phyloP scores from a whole-genome alignment of 2,113 vertebrate genomes.

The Crotalus tigris region DNA sequence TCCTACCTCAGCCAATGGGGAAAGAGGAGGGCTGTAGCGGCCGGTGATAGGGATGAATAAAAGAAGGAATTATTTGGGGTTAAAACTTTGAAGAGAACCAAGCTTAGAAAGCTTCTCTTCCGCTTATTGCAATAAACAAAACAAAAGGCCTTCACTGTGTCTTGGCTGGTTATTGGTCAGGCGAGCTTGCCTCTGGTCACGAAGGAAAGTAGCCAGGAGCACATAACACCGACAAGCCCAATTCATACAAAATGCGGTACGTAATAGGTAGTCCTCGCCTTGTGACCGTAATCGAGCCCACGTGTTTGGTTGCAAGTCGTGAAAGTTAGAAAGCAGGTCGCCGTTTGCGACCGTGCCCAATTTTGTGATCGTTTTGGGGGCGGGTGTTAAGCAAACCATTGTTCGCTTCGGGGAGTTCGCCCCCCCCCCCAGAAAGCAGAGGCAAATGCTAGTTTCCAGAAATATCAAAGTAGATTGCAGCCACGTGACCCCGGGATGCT shows the following conservation, averaged over 20 bases:
- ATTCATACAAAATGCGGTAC: neutral
- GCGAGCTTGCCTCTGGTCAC: too few relatives aligned
- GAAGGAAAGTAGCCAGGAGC: too few relatives aligned
- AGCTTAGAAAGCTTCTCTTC: too few relatives aligned
- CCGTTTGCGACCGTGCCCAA: neutral
- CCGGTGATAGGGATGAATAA: too few relatives aligned
- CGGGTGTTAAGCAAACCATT: neutral
- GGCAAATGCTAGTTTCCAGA: neutral
- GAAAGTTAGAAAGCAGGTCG: neutral
- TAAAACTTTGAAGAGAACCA: too few relatives aligned
- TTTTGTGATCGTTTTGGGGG: neutral
- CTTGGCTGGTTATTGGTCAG: too few relatives aligned
- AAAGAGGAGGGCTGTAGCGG: too few relatives aligned
- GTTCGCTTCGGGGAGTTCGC: neutral
- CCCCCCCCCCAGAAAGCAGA: accelerated
- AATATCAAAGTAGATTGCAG: neutral
- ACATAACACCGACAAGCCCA: too few relatives aligned
- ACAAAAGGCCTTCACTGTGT: too few relatives aligned
- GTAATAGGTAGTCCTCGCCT: neutral
- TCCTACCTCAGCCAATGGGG: too few relatives aligned
- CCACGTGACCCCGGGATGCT: neutral
- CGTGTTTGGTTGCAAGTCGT: neutral
- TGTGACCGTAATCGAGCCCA: neutral
- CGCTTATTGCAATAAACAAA: too few relatives aligned
- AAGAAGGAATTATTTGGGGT: too few relatives aligned